Evolutionary conservation across 2,113 vertebrate species (phyloP).

Genomic region (Leuciscus idus): DNA sequence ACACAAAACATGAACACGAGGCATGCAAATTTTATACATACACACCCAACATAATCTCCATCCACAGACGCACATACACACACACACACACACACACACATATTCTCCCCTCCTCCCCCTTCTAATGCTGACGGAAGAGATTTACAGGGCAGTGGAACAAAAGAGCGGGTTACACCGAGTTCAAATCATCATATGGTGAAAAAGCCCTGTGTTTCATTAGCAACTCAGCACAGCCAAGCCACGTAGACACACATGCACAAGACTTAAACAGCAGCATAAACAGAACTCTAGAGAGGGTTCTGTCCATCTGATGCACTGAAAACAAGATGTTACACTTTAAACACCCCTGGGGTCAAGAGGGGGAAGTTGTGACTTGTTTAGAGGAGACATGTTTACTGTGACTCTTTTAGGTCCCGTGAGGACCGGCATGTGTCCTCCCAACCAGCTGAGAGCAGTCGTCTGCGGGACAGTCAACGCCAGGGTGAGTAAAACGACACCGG

Average conservation of each 20-base stretch:
- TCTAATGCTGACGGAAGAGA: conserved; percentile 32
- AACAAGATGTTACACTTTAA: conserved; percentile 21
- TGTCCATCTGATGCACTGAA: not conserved
- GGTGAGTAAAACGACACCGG: conserved; percentile 52
- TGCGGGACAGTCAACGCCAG: not conserved
- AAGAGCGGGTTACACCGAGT: conserved; percentile 47
- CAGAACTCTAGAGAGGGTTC: conserved; percentile 9
- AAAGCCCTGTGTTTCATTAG: conserved; percentile 51
- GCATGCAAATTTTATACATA: conserved; percentile 34
- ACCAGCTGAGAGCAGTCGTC: conserved; percentile 5
- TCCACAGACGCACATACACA: conserved; percentile 1
- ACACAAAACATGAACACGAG: conserved; percentile 45
- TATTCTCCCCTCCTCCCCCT: not conserved
- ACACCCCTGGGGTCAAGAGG: conserved; percentile 8
- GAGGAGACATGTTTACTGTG: not conserved
- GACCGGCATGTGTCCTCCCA: not conserved
- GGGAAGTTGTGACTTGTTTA: not conserved
- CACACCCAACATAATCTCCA: conserved; percentile 26
- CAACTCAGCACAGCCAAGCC: conserved; percentile 47
- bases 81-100: conserved; percentile 18
- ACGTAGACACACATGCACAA: conserved; percentile 14
- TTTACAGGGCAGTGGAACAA: conserved; percentile 50
- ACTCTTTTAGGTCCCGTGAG: conserved; percentile 23
- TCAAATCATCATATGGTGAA: conserved; percentile 47
- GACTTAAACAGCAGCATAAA: conserved; percentile 18